Evolutionary conservation across 2,888 invertebrate genomes (phyloP).

Genomic region (Zootermopsis nevadensis): DNA sequence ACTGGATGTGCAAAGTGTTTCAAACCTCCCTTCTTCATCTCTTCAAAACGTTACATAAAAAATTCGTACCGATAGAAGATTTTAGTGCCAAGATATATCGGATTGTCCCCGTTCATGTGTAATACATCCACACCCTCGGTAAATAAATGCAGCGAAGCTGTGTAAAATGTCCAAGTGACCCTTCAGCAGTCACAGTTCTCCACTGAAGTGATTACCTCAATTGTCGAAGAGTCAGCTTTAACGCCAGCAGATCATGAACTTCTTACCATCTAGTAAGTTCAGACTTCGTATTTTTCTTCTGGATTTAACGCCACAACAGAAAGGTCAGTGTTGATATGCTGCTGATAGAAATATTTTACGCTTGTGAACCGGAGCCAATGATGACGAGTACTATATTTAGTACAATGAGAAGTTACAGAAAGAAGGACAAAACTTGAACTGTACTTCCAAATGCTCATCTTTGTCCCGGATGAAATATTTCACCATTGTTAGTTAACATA

Average conservation of each 20-base stretch:
- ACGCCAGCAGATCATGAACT: not conserved
- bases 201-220: conserved; percentile 18
- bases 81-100: conserved; percentile 14
- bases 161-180: not conserved
- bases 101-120: conserved; percentile 10
- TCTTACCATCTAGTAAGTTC: not conserved
- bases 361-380: not conserved
- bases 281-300: not conserved
- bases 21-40: not conserved
- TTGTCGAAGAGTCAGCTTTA: not conserved
- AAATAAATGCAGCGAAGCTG: not conserved
- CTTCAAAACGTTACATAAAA: not conserved
- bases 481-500: not conserved
- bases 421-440: not conserved
- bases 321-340: conserved; percentile 15
- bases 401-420: not conserved
- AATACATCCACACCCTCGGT: not conserved
- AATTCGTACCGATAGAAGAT: not conserved
- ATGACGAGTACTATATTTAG: not conserved
- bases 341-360: not conserved
- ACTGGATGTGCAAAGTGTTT: conserved; percentile 37
- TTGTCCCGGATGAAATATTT: not conserved
- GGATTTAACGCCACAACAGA: not conserved
- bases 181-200: not conserved
- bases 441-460: not conserved